Evolutionary conservation across 2,797 vertebrate species (phyloP).

Genomic region (Premnoplex brunnescens): DNA sequence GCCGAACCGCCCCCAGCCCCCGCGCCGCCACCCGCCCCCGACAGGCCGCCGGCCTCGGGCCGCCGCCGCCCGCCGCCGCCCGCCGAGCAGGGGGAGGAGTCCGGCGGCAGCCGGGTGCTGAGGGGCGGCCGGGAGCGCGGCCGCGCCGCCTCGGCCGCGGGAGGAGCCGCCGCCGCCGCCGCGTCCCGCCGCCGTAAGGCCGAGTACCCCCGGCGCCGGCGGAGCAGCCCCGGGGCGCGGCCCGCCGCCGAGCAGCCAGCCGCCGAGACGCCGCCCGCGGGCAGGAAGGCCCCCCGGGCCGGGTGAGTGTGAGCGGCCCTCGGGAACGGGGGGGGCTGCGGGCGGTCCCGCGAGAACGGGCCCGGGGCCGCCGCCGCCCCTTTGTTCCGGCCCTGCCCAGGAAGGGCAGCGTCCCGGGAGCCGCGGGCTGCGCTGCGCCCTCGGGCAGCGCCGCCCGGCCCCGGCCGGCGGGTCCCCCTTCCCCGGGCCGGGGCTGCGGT

Average conservation of each 20-base stretch:
- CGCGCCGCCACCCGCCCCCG: background rate
- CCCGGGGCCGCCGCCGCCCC: background rate
- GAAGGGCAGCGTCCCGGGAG: background rate
- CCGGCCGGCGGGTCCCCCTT: background rate
- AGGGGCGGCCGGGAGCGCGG: constrained; percentile 79
- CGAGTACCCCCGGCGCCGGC: constrained; percentile 84
- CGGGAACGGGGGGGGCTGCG: background rate
- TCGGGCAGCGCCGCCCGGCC: too few relatives aligned
- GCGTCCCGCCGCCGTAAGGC: constrained; percentile 85
- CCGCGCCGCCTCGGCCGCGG: constrained; percentile 72
- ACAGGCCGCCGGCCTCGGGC: constrained; percentile 26
- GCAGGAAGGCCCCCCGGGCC: constrained; percentile 58
- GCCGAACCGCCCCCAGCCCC: constrained; percentile 26
- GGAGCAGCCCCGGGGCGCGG: constrained; percentile 75
- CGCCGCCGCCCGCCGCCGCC: background rate
- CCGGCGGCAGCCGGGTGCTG: constrained; percentile 80
- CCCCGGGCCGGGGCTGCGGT: fast-evolving
- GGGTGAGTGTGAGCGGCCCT: constrained; percentile 44
- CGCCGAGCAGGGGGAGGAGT: constrained; percentile 68
- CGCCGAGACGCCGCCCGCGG: constrained; percentile 49
- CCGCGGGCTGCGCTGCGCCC: background rate
- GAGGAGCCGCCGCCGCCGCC: constrained; percentile 39
- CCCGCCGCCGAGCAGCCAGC: constrained; percentile 18
- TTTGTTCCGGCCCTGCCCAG: constrained; percentile 1
- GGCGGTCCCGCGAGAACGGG: too few relatives aligned